A percentile compares a stretch with the other conserved stretches of the same genome.
phyloP scores from a whole-genome alignment of 1,140 invertebrate species.

The Aricia agestis region DNA sequence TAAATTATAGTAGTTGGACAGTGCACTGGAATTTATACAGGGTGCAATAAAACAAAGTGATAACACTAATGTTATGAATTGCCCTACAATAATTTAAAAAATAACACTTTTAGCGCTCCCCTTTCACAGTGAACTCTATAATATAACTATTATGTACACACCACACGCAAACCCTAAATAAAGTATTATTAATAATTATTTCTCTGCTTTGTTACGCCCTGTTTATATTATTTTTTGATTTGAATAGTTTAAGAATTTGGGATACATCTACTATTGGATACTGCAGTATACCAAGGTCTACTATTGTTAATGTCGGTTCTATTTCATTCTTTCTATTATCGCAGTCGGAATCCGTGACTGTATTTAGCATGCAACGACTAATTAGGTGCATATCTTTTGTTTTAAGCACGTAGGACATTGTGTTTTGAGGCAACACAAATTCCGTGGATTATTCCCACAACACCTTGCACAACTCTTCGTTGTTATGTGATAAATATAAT shows the following conservation, averaged over 20 bases:
- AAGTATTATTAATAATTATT: no score
- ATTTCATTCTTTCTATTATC: not conserved
- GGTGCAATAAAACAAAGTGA: no score
- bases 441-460: conserved; percentile 58
- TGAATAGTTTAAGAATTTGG: not conserved
- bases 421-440: conserved; percentile 51
- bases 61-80: no score
- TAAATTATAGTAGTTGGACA: no score
- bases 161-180: no score
- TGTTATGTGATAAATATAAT: not conserved
- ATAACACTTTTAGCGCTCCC: no score
- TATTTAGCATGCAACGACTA: conserved; percentile 41
- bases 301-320: not conserved
- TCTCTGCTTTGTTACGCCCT: no score
- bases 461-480: conserved; percentile 47
- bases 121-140: no score
- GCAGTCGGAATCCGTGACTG: conserved; percentile 29
- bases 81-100: no score
- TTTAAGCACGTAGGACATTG: conserved; percentile 52
- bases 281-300: not conserved
- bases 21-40: no score
- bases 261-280: not conserved
- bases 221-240: no score
- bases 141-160: no score
- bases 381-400: conserved; percentile 61